Evolutionary conservation across 2,797 vertebrate genomes (phyloP), one percentile per base, ranked within the genome.

Genomic region (Peromyscus attwateri): DNA sequence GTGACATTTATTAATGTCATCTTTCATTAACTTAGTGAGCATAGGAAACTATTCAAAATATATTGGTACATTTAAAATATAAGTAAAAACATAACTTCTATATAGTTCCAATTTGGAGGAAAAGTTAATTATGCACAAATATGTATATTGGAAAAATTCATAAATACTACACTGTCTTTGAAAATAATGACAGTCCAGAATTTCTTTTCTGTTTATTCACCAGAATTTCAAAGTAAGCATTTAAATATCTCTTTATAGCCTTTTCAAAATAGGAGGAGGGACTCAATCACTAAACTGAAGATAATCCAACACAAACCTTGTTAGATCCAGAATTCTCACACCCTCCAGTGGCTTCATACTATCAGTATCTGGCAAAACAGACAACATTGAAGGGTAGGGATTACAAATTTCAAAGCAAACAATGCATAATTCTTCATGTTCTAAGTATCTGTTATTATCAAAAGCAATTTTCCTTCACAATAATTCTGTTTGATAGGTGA

Each of bases 281-380:
- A 34, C 5, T 40, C 64, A 89, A 37, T 79, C 12, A 94, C n/a
- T 66, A 94, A 97, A 94, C 46, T 0, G 79, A 0, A 98, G 21
- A 55, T 29, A 96, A 95, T 79, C 43, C 12, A 84, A 95, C 21
- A 98, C 98, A 98, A 97, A 99, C 99, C 99, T 99, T 62, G 99
- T 99, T 97, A 99, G 62, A 98, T 99, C 99, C 91, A 99, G 97
- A 97, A 99, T 98, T 99, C 98, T 99, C 94, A 99, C 95, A 92
- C 99, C 99, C 80, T 99, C 99, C 97, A 99, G 97, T 43, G 99
- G 99, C 80, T 98, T 99, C 76, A 98, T 43, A 88, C 92, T 92
- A 84, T 55, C 96, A 95, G 89, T 97, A 98, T 96, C 99, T 99
- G 96, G 60, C 34, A 97, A 97, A 95, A 98, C 96, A 98, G 3